Conservation (phyloP, 2,797 vertebrate species). For the Typhlichthys eigenmanni region DNA sequence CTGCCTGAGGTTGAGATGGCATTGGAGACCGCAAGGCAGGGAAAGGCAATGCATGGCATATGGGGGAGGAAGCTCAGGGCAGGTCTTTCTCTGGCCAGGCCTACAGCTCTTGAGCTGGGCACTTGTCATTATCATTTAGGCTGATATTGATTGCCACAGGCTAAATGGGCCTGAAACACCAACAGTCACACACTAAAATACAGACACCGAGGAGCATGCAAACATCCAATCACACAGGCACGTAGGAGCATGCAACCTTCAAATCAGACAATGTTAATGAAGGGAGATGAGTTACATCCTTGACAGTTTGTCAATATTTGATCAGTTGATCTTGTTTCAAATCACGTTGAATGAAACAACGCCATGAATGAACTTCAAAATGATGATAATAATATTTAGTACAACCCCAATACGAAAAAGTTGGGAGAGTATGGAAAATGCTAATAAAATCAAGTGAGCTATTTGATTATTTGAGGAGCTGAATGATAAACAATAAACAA, state of each 20-base stretch:
- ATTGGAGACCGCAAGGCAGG: conserved; percentile 41
- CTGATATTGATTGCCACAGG: conserved; percentile 64
- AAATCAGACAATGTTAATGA: conserved; percentile 30
- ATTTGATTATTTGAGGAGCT: too few species aligned
- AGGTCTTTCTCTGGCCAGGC: conserved; percentile 62
- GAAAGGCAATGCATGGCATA: conserved; percentile 32
- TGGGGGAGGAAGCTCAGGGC: conserved; percentile 52
- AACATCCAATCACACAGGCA: conserved; percentile 9
- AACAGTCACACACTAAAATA: conserved; percentile 41
- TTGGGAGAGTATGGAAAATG: too few species aligned
- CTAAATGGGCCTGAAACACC: conserved; percentile 57
- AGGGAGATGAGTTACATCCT: conserved; percentile 21
- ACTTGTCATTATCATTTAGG: conserved; percentile 67
- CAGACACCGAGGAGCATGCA: conserved; percentile 20
- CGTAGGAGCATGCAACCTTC: conserved; percentile 37
- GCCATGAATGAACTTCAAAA: neutral
- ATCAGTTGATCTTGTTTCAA: conserved; percentile 24
- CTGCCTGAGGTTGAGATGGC: conserved; percentile 71
- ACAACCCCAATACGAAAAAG: too few species aligned
- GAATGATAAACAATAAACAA: too few species aligned
- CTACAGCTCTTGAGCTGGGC: conserved; percentile 56
- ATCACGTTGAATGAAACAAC: conserved; percentile 22
- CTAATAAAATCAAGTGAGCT: too few species aligned
- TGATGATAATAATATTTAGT: too few species aligned
- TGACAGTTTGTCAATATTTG: neutral